Evolutionary conservation across 2,113 vertebrate genomes (phyloP), one percentile per base, ranked within the genome.

Genomic region (Ivindomyrus marchei): DNA sequence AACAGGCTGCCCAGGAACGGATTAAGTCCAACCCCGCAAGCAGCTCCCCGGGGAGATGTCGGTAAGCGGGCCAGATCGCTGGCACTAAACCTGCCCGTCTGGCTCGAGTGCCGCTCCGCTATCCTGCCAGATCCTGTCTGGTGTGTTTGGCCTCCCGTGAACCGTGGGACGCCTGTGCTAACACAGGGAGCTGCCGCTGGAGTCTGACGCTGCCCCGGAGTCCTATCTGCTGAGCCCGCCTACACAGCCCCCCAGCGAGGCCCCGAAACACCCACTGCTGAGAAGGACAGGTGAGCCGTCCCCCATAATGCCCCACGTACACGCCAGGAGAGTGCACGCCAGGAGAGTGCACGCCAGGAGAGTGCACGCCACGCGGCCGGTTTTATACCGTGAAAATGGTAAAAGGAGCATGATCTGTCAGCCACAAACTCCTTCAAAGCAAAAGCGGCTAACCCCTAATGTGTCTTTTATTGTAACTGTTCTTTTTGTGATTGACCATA

Each of bases 241-340:
- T 0, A 92, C 90, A 94, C 91, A 94, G 91, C 93, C 94, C 80
- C 86, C 95, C 19, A 94, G 94, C 15, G 96, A 97, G 90, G 94
- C 97, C 31, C 95, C 96, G 0, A 97, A 98, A 89, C 97, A 98
- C 92, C 96, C 96, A 0, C 94, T 96, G 0, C 95, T 99, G 88
- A 94, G 97, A 46, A 96, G 98, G 93, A 98, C 98, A 94, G 97
- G 98, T 99, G 92, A 91, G 94, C 80, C 74, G 36, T 39, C 10
- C 70, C 31, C 31, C 70, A 39, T 39, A 19, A 13, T 77, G 15
- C 31, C 27, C n/a, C 62, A 27, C 5, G 21, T 62, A 9, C n/a
- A 24, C 53, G 9, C 58, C 24, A 2, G 62, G 62, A 13, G 62
- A 9, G 62, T n/a, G 24, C 36, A 2, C 36, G 2, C 1, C 36